Conservation (phyloP, 2,888 invertebrate genomes). For the Polydrusus cervinus region DNA sequence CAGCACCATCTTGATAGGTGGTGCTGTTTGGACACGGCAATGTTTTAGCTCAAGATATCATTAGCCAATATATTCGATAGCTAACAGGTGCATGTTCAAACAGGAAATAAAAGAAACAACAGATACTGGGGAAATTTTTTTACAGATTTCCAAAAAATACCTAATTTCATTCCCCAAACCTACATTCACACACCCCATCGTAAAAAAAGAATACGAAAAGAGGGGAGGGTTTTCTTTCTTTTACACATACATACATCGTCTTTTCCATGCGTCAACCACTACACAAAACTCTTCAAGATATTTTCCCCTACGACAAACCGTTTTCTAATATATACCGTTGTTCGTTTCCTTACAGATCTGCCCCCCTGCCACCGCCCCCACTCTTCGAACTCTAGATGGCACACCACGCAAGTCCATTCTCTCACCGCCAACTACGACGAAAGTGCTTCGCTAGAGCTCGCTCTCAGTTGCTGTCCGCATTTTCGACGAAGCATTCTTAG, state of each 20-base stretch:
- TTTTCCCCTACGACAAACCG: constrained; percentile 53
- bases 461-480: constrained; percentile 47
- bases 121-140: background rate
- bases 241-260: constrained; percentile 40
- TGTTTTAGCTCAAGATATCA: no score
- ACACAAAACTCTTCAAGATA: constrained; percentile 52
- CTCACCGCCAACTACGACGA: constrained; percentile 45
- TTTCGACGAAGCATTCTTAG: constrained; percentile 26
- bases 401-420: constrained; percentile 42
- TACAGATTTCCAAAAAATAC: constrained; percentile 1
- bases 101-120: no score
- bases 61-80: no score
- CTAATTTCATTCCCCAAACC: constrained; percentile 10
- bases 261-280: constrained; percentile 52
- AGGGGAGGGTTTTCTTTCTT: constrained; percentile 39
- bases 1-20: no score
- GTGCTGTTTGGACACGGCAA: no score
- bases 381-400: constrained; percentile 34
- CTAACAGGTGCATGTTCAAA: no score
- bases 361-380: constrained; percentile 46
- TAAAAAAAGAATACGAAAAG: constrained; percentile 28
- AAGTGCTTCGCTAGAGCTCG: constrained; percentile 25
- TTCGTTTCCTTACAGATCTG: constrained; percentile 53
- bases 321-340: constrained; percentile 54
- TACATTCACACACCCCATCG: constrained; percentile 26